Evolutionary conservation across 1,140 invertebrate species (phyloP).

Genomic region (Atta texana): DNA sequence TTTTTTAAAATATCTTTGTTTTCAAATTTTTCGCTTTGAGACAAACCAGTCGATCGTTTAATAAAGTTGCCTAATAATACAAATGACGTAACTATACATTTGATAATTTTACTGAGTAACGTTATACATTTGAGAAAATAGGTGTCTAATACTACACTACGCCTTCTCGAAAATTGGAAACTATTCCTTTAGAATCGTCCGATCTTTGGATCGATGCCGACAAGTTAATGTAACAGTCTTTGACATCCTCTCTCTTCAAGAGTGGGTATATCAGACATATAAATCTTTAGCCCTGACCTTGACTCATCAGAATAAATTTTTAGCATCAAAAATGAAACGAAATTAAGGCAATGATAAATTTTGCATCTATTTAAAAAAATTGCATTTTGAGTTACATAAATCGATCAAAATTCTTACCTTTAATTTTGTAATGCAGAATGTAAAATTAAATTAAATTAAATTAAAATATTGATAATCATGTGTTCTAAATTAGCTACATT

Average conservation of each 20-base stretch:
- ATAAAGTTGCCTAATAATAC: neutral
- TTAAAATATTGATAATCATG: neutral
- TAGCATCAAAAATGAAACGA: neutral
- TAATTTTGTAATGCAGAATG: slow-evolving; percentile 2
- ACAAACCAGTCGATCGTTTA: neutral
- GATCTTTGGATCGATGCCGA: slow-evolving; percentile 75
- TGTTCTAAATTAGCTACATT: neutral
- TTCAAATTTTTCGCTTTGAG: neutral
- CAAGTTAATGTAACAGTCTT: slow-evolving; percentile 52
- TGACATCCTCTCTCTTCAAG: slow-evolving; percentile 43
- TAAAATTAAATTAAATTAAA: neutral
- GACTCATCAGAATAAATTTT: slow-evolving; percentile 47
- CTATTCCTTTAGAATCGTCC: slow-evolving; percentile 22
- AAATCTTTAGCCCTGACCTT: slow-evolving; percentile 74
- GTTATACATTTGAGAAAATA: neutral
- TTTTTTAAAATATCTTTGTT: neutral
- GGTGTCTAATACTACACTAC: neutral
- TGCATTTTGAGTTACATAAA: neutral
- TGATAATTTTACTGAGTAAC: neutral
- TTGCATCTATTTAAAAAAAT: neutral
- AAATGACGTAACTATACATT: neutral
- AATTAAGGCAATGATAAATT: neutral
- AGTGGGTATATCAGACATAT: slow-evolving; percentile 64
- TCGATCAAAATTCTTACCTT: neutral
- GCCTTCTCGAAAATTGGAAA: slow-evolving; percentile 9